phyloP scores from a whole-genome alignment of 2,888 invertebrate genomes.

The Cynaeus angustus region DNA sequence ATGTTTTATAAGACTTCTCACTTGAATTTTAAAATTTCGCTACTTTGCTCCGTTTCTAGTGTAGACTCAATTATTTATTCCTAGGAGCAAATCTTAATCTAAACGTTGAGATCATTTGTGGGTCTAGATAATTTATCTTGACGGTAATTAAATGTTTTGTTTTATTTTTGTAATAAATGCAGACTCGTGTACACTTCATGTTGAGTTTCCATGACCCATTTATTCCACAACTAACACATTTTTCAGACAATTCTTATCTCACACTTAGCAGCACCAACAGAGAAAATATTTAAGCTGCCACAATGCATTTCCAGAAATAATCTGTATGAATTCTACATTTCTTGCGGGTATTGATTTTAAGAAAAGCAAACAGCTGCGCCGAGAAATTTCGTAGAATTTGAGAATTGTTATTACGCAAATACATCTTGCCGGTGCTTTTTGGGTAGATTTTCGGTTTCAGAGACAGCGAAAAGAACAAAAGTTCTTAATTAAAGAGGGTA shows the following conservation, averaged over 20 bases:
- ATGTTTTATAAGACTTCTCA: conserved; percentile 49
- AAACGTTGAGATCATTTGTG: conserved; percentile 31
- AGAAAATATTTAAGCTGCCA: conserved; percentile 2
- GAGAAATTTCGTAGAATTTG: too few species aligned
- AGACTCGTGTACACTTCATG: conserved; percentile 2
- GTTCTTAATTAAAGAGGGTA: too few species aligned
- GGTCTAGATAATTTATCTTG: conserved; percentile 28
- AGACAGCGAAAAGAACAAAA: too few species aligned
- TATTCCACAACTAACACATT: conserved; percentile 8
- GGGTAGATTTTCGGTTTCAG: too few species aligned
- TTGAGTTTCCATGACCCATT: conserved; percentile 6
- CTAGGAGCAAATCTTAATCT: conserved; percentile 16
- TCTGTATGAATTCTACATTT: background rate
- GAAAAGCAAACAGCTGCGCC: background rate
- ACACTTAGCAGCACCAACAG: background rate
- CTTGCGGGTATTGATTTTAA: background rate
- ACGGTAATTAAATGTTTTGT: conserved; percentile 19
- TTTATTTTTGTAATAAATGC: conserved; percentile 26
- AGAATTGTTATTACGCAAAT: too few species aligned
- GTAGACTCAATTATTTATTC: conserved; percentile 13
- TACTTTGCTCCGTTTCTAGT: conserved; percentile 8
- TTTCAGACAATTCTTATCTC: conserved; percentile 11
- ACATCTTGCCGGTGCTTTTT: too few species aligned
- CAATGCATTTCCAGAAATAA: background rate
- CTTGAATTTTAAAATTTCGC: conserved; percentile 44